These are phyloP conservation scores for Gasterosteus nipponicus DNA, from an alignment of 2,113 vertebrate genomes.

Conservation along the genomic window DNA sequence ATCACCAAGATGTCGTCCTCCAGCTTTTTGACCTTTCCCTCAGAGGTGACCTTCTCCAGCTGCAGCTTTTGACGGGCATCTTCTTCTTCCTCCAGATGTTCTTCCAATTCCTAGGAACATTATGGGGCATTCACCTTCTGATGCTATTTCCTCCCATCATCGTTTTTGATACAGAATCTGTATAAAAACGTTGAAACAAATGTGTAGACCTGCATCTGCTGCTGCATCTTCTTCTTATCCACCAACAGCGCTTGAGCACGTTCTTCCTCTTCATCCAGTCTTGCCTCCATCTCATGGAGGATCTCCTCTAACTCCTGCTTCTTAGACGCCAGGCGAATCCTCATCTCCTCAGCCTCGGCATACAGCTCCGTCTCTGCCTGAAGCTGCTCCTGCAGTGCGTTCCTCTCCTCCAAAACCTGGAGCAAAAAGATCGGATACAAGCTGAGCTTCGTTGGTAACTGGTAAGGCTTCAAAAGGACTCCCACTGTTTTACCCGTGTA, in stretches of 20 bases:
- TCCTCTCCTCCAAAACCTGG: conserved; percentile 88
- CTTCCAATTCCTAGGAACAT: conserved; percentile 88
- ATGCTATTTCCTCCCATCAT: neutral
- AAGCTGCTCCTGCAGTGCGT: conserved; percentile 89
- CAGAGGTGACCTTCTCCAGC: conserved; percentile 92
- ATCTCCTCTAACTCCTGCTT: conserved; percentile 96
- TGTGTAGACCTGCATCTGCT: conserved; percentile 91
- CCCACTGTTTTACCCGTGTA: neutral
- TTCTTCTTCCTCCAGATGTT: conserved; percentile 93
- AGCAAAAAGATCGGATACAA: neutral
- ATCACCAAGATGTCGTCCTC: conserved; percentile 93
- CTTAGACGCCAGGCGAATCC: conserved; percentile 89
- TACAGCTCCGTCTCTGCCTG: conserved; percentile 94
- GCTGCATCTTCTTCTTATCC: conserved; percentile 95
- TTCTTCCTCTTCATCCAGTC: conserved; percentile 95
- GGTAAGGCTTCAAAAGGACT: neutral
- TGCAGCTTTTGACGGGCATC: conserved; percentile 95
- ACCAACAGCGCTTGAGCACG: conserved; percentile 86
- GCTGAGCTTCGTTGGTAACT: neutral
- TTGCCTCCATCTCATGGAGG: conserved; percentile 94
- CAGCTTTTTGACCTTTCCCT: conserved; percentile 96
- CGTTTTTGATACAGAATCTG: neutral
- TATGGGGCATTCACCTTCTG: neutral
- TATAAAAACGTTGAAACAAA: neutral
- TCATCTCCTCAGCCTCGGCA: conserved; percentile 94